phyloP scores from a whole-genome alignment of 1,140 invertebrate genomes.

The Teleogryllus occipitalis region DNA sequence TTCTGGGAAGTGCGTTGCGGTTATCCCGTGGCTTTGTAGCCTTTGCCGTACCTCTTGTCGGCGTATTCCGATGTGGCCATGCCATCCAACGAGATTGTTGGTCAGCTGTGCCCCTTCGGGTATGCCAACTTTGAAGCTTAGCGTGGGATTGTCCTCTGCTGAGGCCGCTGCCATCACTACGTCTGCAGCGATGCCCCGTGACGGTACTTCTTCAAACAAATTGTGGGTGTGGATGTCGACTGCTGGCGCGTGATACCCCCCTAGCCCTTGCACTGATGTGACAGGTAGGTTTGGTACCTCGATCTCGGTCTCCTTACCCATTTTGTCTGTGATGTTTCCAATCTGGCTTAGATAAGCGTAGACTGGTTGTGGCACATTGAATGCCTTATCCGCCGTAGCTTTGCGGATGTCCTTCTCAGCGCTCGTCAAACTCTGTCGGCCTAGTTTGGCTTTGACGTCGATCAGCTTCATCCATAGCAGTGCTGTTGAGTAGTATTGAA shows the following conservation, averaged over 20 bases:
- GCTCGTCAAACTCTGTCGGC: conserved; percentile 21
- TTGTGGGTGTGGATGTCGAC: conserved; percentile 27
- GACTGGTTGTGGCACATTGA: conserved; percentile 28
- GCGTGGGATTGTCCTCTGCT: conserved; percentile 22
- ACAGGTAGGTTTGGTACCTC: conserved; percentile 25
- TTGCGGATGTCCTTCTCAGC: conserved; percentile 26
- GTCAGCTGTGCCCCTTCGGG: conserved; percentile 21
- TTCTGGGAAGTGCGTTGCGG: conserved; percentile 22
- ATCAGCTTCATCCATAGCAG: conserved; percentile 17
- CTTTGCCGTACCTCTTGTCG: conserved; percentile 26
- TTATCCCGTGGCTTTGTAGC: conserved; percentile 25
- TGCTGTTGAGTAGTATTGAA: neutral
- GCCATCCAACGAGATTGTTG: conserved; percentile 23
- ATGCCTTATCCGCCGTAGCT: conserved; percentile 22
- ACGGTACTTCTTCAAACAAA: conserved; percentile 30
- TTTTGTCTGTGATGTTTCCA: conserved; percentile 24
- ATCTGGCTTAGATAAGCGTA: conserved; percentile 24
- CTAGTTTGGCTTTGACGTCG: conserved; percentile 24
- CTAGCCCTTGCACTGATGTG: conserved; percentile 24
- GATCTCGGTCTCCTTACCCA: conserved; percentile 26
- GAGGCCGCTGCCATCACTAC: conserved; percentile 22
- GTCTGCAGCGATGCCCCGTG: conserved; percentile 28
- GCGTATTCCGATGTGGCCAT: conserved; percentile 23
- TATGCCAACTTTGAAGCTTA: conserved; percentile 25
- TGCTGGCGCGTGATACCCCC: conserved; percentile 27